These are phyloP conservation scores for Cataglyphis hispanica DNA, from an alignment of 1,140 invertebrate species.

Conservation along the genomic window DNA sequence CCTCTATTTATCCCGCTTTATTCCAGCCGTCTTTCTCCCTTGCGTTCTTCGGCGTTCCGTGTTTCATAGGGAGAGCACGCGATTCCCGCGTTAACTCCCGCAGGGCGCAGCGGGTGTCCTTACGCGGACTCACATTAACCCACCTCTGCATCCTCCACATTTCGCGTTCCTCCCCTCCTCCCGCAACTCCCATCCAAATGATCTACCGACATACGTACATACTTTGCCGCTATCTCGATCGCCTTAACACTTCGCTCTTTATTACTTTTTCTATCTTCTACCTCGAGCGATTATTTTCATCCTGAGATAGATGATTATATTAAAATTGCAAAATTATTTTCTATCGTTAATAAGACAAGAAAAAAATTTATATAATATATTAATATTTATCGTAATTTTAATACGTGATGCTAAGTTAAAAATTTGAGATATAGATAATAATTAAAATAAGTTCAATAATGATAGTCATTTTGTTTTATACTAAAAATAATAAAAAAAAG, in stretches of 20 bases:
- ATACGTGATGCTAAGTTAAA: neutral
- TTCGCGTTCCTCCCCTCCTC: constrained; percentile 27
- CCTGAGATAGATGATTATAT: neutral
- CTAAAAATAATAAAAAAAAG: neutral
- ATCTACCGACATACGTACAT: constrained; percentile 73
- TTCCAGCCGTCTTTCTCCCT: constrained; percentile 42
- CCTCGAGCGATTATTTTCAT: neutral
- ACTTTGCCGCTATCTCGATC: constrained; percentile 43
- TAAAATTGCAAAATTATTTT: neutral
- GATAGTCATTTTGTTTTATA: neutral
- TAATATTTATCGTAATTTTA: constrained; percentile 7
- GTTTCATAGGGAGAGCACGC: constrained; percentile 80
- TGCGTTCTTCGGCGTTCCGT: constrained; percentile 69
- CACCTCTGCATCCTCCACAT: constrained; percentile 71
- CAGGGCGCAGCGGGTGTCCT: constrained; percentile 83
- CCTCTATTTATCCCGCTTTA: constrained; percentile 27
- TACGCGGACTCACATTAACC: constrained; percentile 82
- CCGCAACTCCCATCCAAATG: constrained; percentile 22
- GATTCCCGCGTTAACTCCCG: constrained; percentile 85
- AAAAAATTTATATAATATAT: constrained; percentile 3
- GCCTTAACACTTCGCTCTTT: constrained; percentile 43
- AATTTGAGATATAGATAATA: neutral
- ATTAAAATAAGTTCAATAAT: neutral
- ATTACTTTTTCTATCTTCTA: constrained; percentile 22
- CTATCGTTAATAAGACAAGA: neutral